These are phyloP conservation scores for Oedothorax gibbosus DNA, from an alignment of 1,140 invertebrate species.

Conservation along the genomic window DNA sequence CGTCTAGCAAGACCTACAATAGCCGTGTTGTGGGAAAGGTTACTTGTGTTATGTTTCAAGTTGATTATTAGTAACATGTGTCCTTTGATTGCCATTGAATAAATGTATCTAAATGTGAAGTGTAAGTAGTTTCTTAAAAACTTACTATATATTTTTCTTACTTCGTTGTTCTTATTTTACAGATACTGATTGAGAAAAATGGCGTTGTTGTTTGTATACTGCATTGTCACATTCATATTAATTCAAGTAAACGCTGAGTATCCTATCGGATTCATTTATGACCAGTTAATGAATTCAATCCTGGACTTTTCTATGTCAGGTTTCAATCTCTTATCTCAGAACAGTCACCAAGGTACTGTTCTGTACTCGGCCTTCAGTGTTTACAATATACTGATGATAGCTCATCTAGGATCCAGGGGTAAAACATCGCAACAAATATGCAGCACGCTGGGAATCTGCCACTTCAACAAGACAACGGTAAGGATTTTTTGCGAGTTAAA, in stretches of 20 bases:
- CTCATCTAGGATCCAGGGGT: conserved; percentile 86
- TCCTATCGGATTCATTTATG: conserved; percentile 1
- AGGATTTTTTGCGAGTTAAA: neutral
- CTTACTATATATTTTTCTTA: neutral
- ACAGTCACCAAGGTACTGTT: conserved; percentile 66
- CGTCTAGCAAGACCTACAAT: conserved; percentile 5
- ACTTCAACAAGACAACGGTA: conserved; percentile 31
- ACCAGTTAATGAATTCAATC: conserved; percentile 28
- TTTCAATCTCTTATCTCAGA: conserved; percentile 15
- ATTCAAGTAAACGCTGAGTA: neutral
- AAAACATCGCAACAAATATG: conserved; percentile 91
- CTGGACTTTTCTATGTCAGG: conserved; percentile 29
- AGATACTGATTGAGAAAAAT: neutral
- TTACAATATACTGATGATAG: conserved; percentile 86
- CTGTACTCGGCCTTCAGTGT: conserved; percentile 87
- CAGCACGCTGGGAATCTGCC: conserved; percentile 78
- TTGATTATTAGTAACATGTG: no score
- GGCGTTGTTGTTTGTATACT: neutral
- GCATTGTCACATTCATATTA: neutral
- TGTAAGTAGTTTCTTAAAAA: neutral
- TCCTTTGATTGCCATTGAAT: no score
- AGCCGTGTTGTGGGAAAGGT: neutral
- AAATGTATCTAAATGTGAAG: no score
- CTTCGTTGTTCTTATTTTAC: neutral
- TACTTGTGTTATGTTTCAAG: conserved; percentile 1